phyloP scores from a whole-genome alignment of 2,113 vertebrate species.

The Crotophaga sulcirostris region DNA sequence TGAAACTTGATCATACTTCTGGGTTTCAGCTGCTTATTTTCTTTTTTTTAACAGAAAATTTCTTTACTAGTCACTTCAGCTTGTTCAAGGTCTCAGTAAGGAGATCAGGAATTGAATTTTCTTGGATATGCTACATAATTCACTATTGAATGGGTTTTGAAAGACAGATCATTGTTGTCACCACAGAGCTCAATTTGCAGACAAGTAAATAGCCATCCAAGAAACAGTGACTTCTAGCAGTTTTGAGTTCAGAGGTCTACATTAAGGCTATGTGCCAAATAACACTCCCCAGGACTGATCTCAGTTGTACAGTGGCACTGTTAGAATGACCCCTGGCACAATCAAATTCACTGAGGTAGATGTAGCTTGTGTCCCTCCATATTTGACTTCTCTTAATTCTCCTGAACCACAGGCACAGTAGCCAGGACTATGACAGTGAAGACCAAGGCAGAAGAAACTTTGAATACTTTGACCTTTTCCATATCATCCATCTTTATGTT shows the following conservation, averaged over 20 bases:
- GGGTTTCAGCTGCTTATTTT: not conserved
- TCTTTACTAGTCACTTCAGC: not conserved
- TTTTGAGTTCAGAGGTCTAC: not conserved
- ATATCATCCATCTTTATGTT: not conserved
- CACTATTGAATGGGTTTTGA: not conserved
- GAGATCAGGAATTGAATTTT: not conserved
- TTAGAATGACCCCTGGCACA: not conserved
- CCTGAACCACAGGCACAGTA: not conserved
- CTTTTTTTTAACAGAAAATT: no score
- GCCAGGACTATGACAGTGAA: not conserved
- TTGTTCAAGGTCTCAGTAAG: not conserved
- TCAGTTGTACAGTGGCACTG: not conserved
- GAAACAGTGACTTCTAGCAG: not conserved
- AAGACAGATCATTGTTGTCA: not conserved
- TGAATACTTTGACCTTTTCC: not conserved
- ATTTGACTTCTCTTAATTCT: not conserved
- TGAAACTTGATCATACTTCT: not conserved
- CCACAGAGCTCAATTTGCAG: not conserved
- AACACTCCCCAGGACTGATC: not conserved
- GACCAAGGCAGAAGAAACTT: not conserved
- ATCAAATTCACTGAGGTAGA: not conserved
- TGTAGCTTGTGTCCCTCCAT: not conserved
- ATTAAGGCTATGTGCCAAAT: not conserved
- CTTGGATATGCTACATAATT: not conserved
- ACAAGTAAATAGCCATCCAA: not conserved